Base-by-base conservation (phyloP, 2,797 vertebrate genomes). In the Triplophysa yarkandensis region DNA sequence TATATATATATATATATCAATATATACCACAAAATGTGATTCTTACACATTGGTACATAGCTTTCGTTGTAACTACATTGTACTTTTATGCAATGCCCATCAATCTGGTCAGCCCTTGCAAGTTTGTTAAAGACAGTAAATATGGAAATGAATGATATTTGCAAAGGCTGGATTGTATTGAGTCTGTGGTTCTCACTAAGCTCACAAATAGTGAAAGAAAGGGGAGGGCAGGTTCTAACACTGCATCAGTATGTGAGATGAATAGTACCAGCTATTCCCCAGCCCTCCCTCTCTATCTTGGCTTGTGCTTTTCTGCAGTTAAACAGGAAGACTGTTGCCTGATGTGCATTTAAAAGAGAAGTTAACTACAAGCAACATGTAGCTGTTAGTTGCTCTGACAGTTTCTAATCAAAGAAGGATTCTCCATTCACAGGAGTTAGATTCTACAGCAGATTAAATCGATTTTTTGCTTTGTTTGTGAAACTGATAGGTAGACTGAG, bases 191-290 rank as follows among this genome's bases (percentile, higher is more conserved):
- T 67, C 23, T 65, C 30, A 71, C 19, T 41, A 39, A 62, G 61
- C 64, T 25, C 28, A 77, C 25, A 14, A 32, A 63, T 23, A 25
- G 46, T 61, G 28, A 65, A 58, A 61, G 54, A 62, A 39, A 57
- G 32, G 46, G 55, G 39, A 69, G 23, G 60, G 60, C 17, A 21
- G 48, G 19, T 79, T 83, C 76, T 84, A 80, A 86, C 86, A 88
- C 88, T 19, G 88, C 89, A 89, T 85, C 83, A 87, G 85, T 85
- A 89, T 91, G 90, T 90, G 89, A 91, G 86, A 78, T 61, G 89
- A 91, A 91, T 91, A 86, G 81, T 77, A 81, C 68, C 58, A 80
- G 79, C 60, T 57, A 61, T 78, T 61, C 64, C 75, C 63, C 25
- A 48, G 17, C 32, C 28, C 28, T 30, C 39, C 52, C n/a, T 36